These are phyloP conservation scores for Callorhinus ursinus DNA, from an alignment of 2,113 vertebrate species.

Conservation along the genomic window DNA sequence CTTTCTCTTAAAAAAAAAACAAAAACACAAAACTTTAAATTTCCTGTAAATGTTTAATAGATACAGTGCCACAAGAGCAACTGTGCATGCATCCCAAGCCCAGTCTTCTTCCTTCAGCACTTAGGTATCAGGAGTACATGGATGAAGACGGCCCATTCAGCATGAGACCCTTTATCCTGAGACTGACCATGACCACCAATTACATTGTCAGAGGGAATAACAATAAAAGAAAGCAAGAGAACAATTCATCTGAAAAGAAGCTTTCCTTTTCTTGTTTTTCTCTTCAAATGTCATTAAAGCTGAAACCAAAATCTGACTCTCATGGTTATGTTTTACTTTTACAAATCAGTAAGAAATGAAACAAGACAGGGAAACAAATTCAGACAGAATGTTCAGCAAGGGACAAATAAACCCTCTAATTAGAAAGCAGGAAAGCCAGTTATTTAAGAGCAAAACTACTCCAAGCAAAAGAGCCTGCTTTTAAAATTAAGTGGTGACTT, in stretches of 20 bases:
- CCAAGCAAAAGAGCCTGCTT: neutral
- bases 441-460: constrained; percentile 21
- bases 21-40: neutral
- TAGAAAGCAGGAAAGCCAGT: constrained; percentile 7
- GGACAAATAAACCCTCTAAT: constrained; percentile 38
- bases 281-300: constrained; percentile 66
- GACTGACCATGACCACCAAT: neutral
- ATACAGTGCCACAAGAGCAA: neutral
- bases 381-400: constrained; percentile 54
- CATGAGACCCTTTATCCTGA: neutral
- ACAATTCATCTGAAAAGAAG: constrained; percentile 20
- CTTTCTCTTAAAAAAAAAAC: neutral
- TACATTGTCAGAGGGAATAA: constrained; percentile 45
- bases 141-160: neutral
- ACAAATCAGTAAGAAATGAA: constrained; percentile 71
- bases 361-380: constrained; percentile 71
- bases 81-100: neutral
- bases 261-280: constrained; percentile 54
- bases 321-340: constrained; percentile 61
- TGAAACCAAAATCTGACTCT: constrained; percentile 51
- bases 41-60: neutral
- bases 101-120: neutral
- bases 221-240: neutral
- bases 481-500: constrained; percentile 26
- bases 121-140: neutral